phyloP scores from a whole-genome alignment of 2,888 invertebrate species.

The Troides oblongomaculatus region DNA sequence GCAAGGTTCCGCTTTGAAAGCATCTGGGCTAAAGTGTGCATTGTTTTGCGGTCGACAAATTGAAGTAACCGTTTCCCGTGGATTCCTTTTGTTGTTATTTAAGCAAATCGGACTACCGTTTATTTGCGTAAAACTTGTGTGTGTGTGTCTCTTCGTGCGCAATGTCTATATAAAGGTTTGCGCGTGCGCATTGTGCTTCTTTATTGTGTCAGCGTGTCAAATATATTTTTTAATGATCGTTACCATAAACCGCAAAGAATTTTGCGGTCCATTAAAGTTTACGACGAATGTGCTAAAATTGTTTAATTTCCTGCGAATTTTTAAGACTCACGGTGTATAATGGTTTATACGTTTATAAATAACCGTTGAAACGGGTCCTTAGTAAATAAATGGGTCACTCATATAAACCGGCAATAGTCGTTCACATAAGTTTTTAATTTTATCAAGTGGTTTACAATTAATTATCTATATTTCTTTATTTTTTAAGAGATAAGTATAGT shows the following conservation, averaged over 20 bases:
- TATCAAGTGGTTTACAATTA: not conserved
- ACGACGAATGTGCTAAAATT: conserved; percentile 43
- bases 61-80: conserved; percentile 59
- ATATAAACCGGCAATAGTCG: not conserved
- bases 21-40: conserved; percentile 53
- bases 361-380: conserved; percentile 41
- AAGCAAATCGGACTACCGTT: conserved; percentile 14
- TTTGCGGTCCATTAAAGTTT: conserved; percentile 55
- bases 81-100: conserved; percentile 42
- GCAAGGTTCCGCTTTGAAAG: conserved; percentile 59
- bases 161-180: conserved; percentile 2
- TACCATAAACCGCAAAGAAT: conserved; percentile 48
- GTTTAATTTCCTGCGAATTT: conserved; percentile 44
- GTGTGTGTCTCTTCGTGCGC: not conserved
- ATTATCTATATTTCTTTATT: too few relatives aligned
- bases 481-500: not conserved
- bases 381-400: conserved; percentile 13
- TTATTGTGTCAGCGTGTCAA: conserved; percentile 24
- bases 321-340: conserved; percentile 49
- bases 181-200: conserved; percentile 13
- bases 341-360: conserved; percentile 40
- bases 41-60: conserved; percentile 46
- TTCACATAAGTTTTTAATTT: conserved; percentile 1
- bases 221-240: conserved; percentile 46
- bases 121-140: conserved; percentile 16